A percentile compares a stretch with the other conserved stretches of the same genome.
These are phyloP conservation scores for Augiades crinisus DNA, from an alignment of 2,888 invertebrate genomes.

Conservation along the genomic window DNA sequence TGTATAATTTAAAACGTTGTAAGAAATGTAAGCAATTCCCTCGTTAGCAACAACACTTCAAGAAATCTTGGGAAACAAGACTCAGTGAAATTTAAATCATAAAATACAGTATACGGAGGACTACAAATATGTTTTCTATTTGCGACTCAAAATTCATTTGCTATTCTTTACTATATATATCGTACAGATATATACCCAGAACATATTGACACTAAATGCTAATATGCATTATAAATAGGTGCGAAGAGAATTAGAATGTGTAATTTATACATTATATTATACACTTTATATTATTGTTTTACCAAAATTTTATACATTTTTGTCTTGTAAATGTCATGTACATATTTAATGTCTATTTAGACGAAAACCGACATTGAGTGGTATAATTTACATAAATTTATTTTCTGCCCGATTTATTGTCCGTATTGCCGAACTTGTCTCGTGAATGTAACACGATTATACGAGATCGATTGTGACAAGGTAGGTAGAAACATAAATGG, in stretches of 20 bases:
- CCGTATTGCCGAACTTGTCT: constrained; percentile 10
- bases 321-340: background rate
- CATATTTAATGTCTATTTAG: constrained; percentile 24
- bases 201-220: no score
- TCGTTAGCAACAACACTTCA: constrained; percentile 3
- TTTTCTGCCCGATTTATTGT: constrained; percentile 19
- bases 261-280: no score
- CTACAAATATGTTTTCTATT: no score
- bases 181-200: no score
- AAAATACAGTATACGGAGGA: background rate
- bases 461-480: constrained; percentile 6
- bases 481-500: constrained; percentile 13
- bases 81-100: background rate
- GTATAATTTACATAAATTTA: constrained; percentile 28
- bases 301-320: no score
- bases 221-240: no score
- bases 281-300: no score
- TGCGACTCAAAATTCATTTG: no score
- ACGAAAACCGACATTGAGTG: constrained; percentile 23
- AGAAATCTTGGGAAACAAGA: background rate
- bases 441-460: constrained; percentile 17
- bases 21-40: constrained; percentile 1
- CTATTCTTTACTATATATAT: no score
- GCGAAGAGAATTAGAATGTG: no score
- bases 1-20: background rate